These are phyloP conservation scores for Zosterops japonicus DNA, from an alignment of 2,113 vertebrate genomes.

Conservation along the genomic window DNA sequence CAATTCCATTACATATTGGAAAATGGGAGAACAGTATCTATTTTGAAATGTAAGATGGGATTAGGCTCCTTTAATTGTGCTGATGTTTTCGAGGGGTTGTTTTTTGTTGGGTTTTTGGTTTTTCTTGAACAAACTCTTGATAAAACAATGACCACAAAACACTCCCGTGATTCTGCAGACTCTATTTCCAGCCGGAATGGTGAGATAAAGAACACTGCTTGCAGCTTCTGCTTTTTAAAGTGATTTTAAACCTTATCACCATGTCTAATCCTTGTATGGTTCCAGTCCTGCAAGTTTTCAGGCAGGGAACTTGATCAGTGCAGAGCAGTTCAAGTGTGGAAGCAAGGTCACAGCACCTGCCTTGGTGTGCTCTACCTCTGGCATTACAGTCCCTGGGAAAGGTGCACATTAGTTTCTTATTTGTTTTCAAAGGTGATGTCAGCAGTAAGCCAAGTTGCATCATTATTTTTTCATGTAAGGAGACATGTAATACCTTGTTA, in stretches of 20 bases:
- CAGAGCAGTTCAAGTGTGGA: background rate
- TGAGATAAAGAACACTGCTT: background rate
- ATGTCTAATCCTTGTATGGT: background rate
- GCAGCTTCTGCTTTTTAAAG: background rate
- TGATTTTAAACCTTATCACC: background rate
- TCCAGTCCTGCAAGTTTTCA: background rate
- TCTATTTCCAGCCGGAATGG: background rate
- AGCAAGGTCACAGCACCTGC: background rate
- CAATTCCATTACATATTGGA: background rate
- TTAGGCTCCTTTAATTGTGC: background rate
- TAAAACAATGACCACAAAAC: background rate
- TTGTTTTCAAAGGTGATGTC: background rate
- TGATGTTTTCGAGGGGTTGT: fast-evolving
- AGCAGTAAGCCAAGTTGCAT: background rate
- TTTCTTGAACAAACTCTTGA: background rate
- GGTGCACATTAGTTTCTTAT: background rate
- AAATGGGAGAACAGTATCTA: background rate
- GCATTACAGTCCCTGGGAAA: background rate
- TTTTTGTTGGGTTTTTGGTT: background rate
- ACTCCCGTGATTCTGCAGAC: background rate
- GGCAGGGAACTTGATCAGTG: background rate
- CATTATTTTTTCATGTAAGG: background rate
- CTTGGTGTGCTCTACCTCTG: background rate
- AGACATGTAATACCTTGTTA: background rate
- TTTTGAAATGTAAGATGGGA: background rate